These are phyloP conservation scores for Cichladusa arquata DNA, from an alignment of 2,113 vertebrate genomes.

Conservation along the genomic window DNA sequence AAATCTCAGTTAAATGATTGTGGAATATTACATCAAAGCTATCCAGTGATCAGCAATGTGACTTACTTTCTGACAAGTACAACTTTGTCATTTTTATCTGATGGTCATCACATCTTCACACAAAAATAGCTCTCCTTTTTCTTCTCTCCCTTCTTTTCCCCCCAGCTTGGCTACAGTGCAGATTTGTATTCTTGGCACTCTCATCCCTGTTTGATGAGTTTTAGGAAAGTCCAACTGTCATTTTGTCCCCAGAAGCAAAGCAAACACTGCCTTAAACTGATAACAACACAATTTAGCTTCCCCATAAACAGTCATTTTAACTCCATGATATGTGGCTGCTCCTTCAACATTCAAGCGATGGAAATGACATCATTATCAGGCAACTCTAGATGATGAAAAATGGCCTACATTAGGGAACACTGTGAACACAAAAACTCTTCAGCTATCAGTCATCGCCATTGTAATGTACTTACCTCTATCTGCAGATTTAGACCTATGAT, in stretches of 20 bases:
- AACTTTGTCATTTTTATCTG: constrained; percentile 65
- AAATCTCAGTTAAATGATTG: constrained; percentile 56
- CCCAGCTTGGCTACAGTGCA: neutral
- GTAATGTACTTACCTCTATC: constrained; percentile 59
- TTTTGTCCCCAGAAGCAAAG: constrained; percentile 71
- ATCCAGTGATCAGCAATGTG: constrained; percentile 28
- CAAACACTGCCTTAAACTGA: constrained; percentile 70
- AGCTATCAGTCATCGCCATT: constrained; percentile 66
- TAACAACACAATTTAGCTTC: constrained; percentile 65
- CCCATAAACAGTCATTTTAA: constrained; percentile 70
- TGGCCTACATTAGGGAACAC: constrained; percentile 72
- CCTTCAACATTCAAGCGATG: constrained; percentile 70
- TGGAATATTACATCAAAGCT: constrained; percentile 50
- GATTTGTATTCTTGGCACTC: constrained; percentile 60
- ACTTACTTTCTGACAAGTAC: constrained; percentile 64
- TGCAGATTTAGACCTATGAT: constrained; percentile 51
- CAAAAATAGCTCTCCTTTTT: constrained; percentile 24
- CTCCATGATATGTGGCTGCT: constrained; percentile 59
- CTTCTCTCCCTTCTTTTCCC: neutral
- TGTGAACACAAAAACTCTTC: constrained; percentile 65
- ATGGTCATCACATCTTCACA: constrained; percentile 31
- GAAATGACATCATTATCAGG: constrained; percentile 75
- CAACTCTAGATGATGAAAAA: constrained; percentile 72
- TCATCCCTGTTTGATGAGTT: constrained; percentile 56
- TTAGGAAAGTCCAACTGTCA: constrained; percentile 56